Conservation (phyloP, 1,140 invertebrate species). For the Drosophila miranda region DNA sequence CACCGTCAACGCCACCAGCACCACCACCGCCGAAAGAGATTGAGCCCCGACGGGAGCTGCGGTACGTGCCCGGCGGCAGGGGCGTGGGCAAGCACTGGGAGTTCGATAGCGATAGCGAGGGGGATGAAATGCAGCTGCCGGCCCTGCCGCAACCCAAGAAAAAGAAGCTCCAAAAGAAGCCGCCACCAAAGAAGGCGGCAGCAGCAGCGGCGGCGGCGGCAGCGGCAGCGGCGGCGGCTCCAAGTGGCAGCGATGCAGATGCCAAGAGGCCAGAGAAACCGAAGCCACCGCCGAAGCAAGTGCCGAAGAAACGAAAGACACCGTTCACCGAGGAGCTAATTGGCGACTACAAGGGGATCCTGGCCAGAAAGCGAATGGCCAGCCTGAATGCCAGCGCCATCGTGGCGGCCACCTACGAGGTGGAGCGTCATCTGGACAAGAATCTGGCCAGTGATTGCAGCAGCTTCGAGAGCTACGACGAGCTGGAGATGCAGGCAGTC, state of each 20-base stretch:
- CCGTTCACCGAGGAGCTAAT: conserved; percentile 88
- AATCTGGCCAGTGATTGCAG: conserved; percentile 81
- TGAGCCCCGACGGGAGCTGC: conserved; percentile 85
- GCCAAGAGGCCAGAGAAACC: conserved; percentile 36
- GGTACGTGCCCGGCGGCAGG: conserved; percentile 88
- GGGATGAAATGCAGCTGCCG: conserved; percentile 70
- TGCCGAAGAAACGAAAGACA: conserved; percentile 82
- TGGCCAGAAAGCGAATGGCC: conserved; percentile 95
- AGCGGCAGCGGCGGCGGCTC: not conserved
- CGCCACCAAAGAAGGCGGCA: conserved; percentile 31
- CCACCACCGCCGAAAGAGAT: conserved; percentile 36
- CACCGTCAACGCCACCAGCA: not conserved
- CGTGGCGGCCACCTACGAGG: conserved; percentile 94
- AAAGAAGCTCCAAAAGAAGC: conserved; percentile 61
- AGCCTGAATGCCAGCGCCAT: conserved; percentile 96
- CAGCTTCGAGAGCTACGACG: conserved; percentile 83
- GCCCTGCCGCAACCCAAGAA: conserved; percentile 54
- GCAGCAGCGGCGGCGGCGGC: conserved; percentile 4
- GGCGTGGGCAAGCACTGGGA: conserved; percentile 93
- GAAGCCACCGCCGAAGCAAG: conserved; percentile 59
- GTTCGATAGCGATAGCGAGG: conserved; percentile 84
- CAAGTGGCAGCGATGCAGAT: conserved; percentile 37
- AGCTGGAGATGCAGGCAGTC: conserved; percentile 41
- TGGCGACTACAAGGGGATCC: conserved; percentile 91
- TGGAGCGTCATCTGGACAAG: conserved; percentile 83